These are phyloP conservation scores for Styela plicata DNA, from an alignment of 23 tunicate genomes.

Conservation along the genomic window DNA sequence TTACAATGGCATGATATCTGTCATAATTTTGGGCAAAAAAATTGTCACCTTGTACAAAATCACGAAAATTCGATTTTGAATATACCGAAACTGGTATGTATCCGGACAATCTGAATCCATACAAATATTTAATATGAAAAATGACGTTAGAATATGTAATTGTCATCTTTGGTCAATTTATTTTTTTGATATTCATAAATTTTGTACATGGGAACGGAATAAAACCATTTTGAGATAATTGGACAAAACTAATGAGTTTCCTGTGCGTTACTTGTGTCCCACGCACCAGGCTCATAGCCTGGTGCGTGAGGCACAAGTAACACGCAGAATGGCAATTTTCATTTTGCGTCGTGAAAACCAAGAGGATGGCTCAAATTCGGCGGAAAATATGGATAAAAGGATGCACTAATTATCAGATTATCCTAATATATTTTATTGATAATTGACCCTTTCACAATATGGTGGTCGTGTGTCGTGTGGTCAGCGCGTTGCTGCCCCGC, in stretches of 20 bases:
- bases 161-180: too few species aligned
- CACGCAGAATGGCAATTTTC: neutral
- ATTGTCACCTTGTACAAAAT: too few species aligned
- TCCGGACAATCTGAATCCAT: too few species aligned
- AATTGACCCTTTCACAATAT: neutral
- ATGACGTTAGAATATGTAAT: too few species aligned
- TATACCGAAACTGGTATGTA: too few species aligned
- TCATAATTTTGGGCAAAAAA: too few species aligned
- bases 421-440: neutral
- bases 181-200: too few species aligned
- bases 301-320: too few species aligned
- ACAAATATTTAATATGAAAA: too few species aligned
- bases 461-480: neutral
- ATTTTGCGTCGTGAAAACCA: neutral
- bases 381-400: neutral
- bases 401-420: neutral
- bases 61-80: too few species aligned
- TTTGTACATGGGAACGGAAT: neutral
- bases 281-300: neutral
- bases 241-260: neutral
- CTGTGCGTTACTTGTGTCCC: neutral
- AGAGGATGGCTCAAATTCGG: neutral
- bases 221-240: neutral
- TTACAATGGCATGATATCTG: too few species aligned
- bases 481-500: neutral